These are phyloP conservation scores for Zaprionus lachaisei DNA, from an alignment of 1,140 invertebrate genomes.

Conservation along the genomic window DNA sequence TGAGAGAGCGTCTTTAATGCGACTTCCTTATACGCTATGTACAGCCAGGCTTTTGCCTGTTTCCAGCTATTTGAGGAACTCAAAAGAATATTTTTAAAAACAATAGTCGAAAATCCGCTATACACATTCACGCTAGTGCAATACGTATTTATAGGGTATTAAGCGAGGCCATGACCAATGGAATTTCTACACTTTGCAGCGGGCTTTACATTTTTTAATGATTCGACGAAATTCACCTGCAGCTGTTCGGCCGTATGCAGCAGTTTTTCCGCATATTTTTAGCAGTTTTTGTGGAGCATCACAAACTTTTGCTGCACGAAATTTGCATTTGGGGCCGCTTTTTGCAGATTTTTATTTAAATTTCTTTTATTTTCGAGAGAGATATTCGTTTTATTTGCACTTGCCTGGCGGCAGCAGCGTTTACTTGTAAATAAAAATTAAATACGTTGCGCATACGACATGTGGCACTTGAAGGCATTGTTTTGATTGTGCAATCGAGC, in stretches of 20 bases:
- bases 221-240: conserved; percentile 69
- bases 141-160: conserved; percentile 8
- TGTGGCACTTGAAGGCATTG: conserved; percentile 38
- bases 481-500: conserved; percentile 54
- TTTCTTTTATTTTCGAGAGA: background rate
- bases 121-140: background rate
- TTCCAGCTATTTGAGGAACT: background rate
- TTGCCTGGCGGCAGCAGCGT: conserved; percentile 31
- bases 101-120: background rate
- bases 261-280: conserved; percentile 49
- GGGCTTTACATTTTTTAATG: conserved; percentile 45
- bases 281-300: conserved; percentile 4
- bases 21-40: background rate
- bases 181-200: background rate
- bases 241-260: conserved; percentile 59
- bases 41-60: background rate
- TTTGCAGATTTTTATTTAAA: background rate
- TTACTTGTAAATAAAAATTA: conserved; percentile 64
- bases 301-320: conserved; percentile 17
- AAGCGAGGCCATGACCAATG: background rate
- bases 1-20: background rate
- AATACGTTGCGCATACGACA: conserved; percentile 49
- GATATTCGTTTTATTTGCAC: conserved; percentile 9
- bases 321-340: conserved; percentile 5
- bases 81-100: background rate